Base-by-base conservation (phyloP, 2,888 invertebrate species). In the Chrysotoxum bicinctum region DNA sequence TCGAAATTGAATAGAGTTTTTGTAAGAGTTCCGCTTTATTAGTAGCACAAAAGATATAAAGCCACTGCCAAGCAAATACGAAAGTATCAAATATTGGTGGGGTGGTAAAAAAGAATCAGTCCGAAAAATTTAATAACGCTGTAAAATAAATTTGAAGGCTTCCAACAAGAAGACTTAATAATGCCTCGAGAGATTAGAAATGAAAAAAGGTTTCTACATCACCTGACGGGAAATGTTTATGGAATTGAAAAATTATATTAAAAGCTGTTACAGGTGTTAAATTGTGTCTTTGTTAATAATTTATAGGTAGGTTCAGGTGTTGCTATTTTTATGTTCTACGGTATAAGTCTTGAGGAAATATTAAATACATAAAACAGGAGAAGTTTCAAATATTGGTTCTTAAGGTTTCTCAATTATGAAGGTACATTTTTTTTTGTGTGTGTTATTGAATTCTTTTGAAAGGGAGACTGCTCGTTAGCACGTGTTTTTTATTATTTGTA, bases 51-150 rank as follows among this genome's bases (percentile, higher is more conserved):
- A 62, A 21, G 35, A 3, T 12, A 14, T 21, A 16, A 45, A 30
- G 16, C 8, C 12, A 19, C 26, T 43, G 26, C 16, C 26, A n/a
- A n/a, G 21, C 21, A 9, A 16, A 12, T 26, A n/a, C 26, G 23
- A 40, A 26, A 37, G 14, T 9, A 26, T n/a, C n/a, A 62, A 45
- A 12, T 26, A 30, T 62, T 62, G 16, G 2, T 5, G 1, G 14
- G 16, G 19, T 35, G 35, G 19, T 32, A 7, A 43, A 23, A 26
- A 10, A 12, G 43, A 43, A 37, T 62, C 43, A 45, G 45, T 64
- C 45, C 45, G 30, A 64, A 30, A 45, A 64, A 64, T 30, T 43
- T 45, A 64, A 64, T 64, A 64, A 64, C 12, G 26, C 45, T 45
- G 26, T 45, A 45, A 40, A 45, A 45, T 30, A 45, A 45, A 64